phyloP scores from a whole-genome alignment of 2,113 vertebrate genomes.

The Etheostoma spectabile region DNA sequence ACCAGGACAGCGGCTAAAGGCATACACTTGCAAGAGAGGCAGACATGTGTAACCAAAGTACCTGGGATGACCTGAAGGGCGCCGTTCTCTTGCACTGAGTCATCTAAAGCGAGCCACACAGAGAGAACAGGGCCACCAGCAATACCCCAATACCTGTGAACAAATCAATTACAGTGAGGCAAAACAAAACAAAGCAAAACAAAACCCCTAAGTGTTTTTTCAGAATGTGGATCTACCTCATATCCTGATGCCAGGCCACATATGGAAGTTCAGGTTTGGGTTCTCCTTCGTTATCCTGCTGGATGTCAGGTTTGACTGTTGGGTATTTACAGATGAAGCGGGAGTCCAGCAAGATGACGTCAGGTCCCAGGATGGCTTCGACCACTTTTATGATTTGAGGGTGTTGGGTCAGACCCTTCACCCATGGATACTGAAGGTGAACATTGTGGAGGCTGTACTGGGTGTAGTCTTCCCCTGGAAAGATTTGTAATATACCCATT shows the following conservation, averaged over 20 bases:
- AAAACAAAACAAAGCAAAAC: not conserved
- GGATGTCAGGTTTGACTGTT: constrained; percentile 3
- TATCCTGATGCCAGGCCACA: constrained; percentile 88
- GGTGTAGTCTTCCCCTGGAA: constrained; percentile 81
- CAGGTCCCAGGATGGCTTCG: constrained; percentile 77
- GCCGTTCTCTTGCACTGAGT: constrained; percentile 84
- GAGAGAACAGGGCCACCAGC: constrained; percentile 85
- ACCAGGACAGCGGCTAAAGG: not conserved
- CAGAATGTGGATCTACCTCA: constrained; percentile 72
- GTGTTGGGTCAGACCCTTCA: constrained; percentile 80
- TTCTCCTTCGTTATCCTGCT: constrained; percentile 14
- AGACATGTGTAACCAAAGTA: constrained; percentile 46
- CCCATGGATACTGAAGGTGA: constrained; percentile 84
- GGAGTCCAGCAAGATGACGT: constrained; percentile 86
- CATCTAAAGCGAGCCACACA: constrained; percentile 86
- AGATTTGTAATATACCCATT: not conserved
- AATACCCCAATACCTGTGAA: constrained; percentile 85
- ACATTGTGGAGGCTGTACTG: constrained; percentile 86
- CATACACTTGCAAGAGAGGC: not conserved
- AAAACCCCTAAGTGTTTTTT: too few species aligned
- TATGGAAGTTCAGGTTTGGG: constrained; percentile 70
- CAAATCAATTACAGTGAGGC: constrained; percentile 6
- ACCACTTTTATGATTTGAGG: constrained; percentile 74
- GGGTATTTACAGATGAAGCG: constrained; percentile 89
- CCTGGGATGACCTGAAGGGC: constrained; percentile 87